A percentile compares a stretch with the other conserved stretches of the same genome.
Evolutionary conservation across 2,888 invertebrate species (phyloP).

Genomic region (Perdita meconis): DNA sequence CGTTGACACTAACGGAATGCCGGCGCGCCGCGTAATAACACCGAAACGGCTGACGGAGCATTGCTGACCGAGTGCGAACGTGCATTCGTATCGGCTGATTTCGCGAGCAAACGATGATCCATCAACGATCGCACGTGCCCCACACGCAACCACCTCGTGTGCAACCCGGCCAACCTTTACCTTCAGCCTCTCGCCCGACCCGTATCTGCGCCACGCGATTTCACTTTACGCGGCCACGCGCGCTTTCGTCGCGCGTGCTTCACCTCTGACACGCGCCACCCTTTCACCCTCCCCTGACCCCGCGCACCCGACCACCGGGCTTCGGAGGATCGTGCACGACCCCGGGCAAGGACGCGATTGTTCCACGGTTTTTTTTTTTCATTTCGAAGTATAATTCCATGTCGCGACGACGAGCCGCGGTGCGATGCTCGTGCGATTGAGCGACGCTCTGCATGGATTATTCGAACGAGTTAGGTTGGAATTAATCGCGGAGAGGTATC

Average conservation of each 20-base stretch:
- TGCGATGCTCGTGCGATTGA: too few species aligned
- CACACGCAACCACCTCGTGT: slow-evolving; percentile 46
- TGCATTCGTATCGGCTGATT: slow-evolving; percentile 57
- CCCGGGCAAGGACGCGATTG: too few species aligned
- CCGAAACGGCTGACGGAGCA: slow-evolving; percentile 8
- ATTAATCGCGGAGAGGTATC: too few species aligned
- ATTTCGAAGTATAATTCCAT: too few species aligned
- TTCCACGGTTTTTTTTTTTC: too few species aligned
- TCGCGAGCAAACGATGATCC: slow-evolving; percentile 50
- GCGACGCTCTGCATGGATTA: too few species aligned
- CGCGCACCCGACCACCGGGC: background rate
- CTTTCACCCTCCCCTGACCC: background rate
- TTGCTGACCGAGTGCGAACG: slow-evolving; percentile 30
- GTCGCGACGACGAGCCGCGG: too few species aligned
- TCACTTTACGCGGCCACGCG: slow-evolving; percentile 12
- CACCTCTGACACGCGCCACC: background rate
- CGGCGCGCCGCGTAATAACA: slow-evolving; percentile 56
- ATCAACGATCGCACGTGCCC: slow-evolving; percentile 44
- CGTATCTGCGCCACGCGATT: slow-evolving; percentile 1
- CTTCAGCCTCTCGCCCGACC: slow-evolving; percentile 22
- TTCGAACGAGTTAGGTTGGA: too few species aligned
- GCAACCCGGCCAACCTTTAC: slow-evolving; percentile 48
- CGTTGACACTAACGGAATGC: slow-evolving; percentile 72
- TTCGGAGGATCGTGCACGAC: too few species aligned
- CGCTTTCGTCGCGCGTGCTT: background rate